Evolutionary conservation across 2,888 invertebrate genomes (phyloP).

Genomic region (Brachyopa scutellaris): DNA sequence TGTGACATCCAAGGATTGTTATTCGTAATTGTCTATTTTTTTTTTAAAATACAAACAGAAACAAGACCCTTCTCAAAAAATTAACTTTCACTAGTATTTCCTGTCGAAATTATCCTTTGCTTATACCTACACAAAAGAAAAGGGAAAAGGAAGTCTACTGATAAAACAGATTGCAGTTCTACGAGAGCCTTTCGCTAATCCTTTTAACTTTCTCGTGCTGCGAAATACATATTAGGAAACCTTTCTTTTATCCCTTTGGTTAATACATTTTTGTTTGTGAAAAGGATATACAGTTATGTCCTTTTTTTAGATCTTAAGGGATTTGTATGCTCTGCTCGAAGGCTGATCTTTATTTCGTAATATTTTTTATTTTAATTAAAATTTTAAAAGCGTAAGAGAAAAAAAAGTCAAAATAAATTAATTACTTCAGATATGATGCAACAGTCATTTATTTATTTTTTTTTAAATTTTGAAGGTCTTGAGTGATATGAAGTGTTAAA

Average conservation of each 20-base stretch:
- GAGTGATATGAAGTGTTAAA: not conserved
- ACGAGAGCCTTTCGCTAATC: conserved; percentile 7
- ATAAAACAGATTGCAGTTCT: not conserved
- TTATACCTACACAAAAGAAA: not conserved
- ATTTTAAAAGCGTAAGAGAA: not conserved
- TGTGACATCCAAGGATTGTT: too few relatives aligned
- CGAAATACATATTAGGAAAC: not conserved
- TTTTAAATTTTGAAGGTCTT: conserved; percentile 6
- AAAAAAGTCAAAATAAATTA: not conserved
- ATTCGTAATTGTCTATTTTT: too few relatives aligned
- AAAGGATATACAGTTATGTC: not conserved
- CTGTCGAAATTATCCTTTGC: not conserved
- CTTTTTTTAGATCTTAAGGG: not conserved
- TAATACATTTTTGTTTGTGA: too few relatives aligned
- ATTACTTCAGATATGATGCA: not conserved
- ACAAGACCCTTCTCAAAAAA: conserved; percentile 9
- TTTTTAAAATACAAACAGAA: not conserved
- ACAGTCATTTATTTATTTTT: not conserved
- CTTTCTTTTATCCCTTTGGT: not conserved
- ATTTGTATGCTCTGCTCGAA: not conserved
- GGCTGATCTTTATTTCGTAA: not conserved
- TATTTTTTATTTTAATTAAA: not conserved
- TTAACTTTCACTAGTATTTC: not conserved
- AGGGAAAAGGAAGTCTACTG: too few relatives aligned
- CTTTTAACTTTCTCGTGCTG: not conserved